Evolutionary conservation across 2,113 vertebrate genomes (phyloP).

Genomic region (Tragelaphus strepsiceros): DNA sequence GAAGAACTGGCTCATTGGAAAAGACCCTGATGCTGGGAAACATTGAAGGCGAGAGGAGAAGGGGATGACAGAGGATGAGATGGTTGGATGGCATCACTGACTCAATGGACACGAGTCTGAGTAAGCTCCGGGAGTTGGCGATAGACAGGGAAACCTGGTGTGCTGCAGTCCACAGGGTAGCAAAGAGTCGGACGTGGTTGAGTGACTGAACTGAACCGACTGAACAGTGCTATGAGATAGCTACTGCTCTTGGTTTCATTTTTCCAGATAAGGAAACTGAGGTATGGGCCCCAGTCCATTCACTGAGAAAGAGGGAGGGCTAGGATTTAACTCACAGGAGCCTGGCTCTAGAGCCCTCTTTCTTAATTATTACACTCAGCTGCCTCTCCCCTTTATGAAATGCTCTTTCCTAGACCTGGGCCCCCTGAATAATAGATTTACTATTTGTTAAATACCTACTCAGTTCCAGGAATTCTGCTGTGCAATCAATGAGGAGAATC

Average conservation of each 20-base stretch:
- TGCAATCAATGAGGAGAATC: rapidly evolving
- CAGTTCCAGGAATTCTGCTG: not conserved
- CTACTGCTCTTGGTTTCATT: not conserved
- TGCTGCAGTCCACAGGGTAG: not conserved
- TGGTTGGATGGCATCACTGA: not conserved
- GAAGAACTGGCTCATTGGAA: not conserved
- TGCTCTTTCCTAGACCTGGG: not conserved
- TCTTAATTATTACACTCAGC: rapidly evolving
- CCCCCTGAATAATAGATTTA: not conserved
- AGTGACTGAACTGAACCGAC: not conserved
- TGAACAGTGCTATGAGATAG: not conserved
- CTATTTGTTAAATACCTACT: not conserved
- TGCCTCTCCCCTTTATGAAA: not conserved
- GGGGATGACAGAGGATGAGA: not conserved
- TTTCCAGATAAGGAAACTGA: constrained; percentile 24
- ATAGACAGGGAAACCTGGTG: not conserved
- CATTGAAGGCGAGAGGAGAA: not conserved
- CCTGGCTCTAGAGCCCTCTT: not conserved
- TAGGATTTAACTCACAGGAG: not conserved
- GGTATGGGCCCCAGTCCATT: not conserved
- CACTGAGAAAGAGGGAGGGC: not conserved
- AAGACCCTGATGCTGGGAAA: not conserved
- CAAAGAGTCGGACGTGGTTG: not conserved
- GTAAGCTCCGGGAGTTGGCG: not conserved
- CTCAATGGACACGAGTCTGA: not conserved